Conservation (phyloP, 2,113 vertebrate genomes). For the Brienomyrus longianalis region DNA sequence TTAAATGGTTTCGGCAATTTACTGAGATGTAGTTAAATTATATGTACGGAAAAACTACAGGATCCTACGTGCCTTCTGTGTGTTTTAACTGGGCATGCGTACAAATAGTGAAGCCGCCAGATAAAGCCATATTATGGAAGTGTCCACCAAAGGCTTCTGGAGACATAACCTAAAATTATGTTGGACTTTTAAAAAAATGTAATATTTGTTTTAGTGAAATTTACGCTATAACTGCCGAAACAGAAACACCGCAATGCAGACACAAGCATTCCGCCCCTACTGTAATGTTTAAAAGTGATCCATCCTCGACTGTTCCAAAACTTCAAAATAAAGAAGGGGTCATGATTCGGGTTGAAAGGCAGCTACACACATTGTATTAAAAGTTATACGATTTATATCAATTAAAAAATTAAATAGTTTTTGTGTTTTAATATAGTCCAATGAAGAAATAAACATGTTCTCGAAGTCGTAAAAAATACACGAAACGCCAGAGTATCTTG, state of each 20-base stretch:
- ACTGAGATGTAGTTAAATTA: neutral
- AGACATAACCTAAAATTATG: neutral
- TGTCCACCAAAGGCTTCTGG: neutral
- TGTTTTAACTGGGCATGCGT: slow-evolving; percentile 3
- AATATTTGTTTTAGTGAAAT: neutral
- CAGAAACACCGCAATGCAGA: neutral
- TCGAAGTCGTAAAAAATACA: neutral
- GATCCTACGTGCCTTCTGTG: neutral
- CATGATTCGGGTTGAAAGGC: neutral
- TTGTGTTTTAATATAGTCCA: neutral
- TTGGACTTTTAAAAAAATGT: neutral
- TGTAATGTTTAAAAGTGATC: slow-evolving; percentile 35
- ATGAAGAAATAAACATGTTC: neutral
- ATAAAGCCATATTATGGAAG: neutral
- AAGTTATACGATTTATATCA: neutral
- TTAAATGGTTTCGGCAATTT: neutral
- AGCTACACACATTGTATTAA: neutral
- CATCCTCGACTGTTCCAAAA: slow-evolving; percentile 36
- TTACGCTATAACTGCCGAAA: neutral
- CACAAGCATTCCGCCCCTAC: neutral
- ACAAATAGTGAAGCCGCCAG: neutral
- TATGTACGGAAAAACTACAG: slow-evolving; percentile 3
- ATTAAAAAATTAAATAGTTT: neutral
- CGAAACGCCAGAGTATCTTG: neutral
- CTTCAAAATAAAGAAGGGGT: slow-evolving; percentile 21